These are phyloP conservation scores for Petrocephalus sullivani DNA, from an alignment of 2,797 vertebrate species.

Conservation along the genomic window DNA sequence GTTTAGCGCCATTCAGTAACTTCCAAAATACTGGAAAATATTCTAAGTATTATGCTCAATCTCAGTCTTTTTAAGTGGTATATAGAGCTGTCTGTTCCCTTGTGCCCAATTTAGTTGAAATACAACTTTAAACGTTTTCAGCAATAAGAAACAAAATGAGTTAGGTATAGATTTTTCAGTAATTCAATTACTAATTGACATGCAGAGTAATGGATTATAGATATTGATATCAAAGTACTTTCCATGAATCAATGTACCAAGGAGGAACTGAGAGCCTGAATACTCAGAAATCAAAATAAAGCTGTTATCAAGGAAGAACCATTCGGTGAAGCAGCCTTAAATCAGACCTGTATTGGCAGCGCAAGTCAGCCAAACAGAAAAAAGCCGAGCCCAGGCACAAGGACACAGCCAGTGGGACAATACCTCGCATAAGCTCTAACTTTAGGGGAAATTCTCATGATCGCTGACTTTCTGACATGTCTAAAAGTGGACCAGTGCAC, in stretches of 20 bases:
- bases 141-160: neutral
- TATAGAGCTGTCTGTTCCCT: neutral
- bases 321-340: neutral
- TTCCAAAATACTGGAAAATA: neutral
- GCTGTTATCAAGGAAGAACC: neutral
- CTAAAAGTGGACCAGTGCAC: neutral
- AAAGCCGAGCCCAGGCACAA: neutral
- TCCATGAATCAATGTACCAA: neutral
- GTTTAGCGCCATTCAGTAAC: neutral
- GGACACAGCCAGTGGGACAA: no score
- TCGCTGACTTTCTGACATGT: neutral
- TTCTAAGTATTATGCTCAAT: neutral
- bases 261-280: neutral
- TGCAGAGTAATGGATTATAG: neutral
- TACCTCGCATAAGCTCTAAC: neutral
- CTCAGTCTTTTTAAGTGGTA: neutral
- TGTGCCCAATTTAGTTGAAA: no score
- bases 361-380: neutral
- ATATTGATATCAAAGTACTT: neutral
- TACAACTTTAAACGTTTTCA: neutral
- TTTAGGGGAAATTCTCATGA: neutral
- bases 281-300: neutral
- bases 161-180: neutral
- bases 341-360: neutral
- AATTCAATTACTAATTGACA: neutral